Percentiles rank a stretch among this genome's conserved stretches.
These are phyloP conservation scores for Trachythela sp. DNA, from an alignment of 64 coral and sea anemone genomes.

Conservation along the genomic window DNA sequence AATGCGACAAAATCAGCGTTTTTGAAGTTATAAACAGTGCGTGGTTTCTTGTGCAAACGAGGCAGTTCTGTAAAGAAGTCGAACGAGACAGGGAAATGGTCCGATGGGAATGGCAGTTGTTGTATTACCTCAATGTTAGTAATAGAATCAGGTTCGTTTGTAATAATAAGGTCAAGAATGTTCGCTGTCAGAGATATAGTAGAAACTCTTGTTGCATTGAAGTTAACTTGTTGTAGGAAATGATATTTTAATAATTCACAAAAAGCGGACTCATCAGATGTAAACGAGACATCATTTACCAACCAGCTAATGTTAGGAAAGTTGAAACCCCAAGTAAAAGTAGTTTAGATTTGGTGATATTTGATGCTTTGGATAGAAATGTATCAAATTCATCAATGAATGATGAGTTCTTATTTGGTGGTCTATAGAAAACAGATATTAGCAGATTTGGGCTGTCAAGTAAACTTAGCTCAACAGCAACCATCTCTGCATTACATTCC, in stretches of 20 bases:
- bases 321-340: not conserved
- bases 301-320: not conserved
- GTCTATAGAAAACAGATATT: not conserved
- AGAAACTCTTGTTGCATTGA: too few species aligned
- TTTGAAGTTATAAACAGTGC: constrained; percentile 27
- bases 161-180: constrained; percentile 20
- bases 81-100: constrained; percentile 24
- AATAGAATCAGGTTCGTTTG: constrained; percentile 34
- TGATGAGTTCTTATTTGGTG: not conserved
- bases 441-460: not conserved
- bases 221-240: constrained; percentile 30
- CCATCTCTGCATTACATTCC: not conserved
- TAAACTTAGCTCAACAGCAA: not conserved
- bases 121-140: not conserved
- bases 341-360: not conserved
- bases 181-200: not conserved
- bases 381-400: not conserved
- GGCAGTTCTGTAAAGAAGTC: not conserved
- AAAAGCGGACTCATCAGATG: not conserved
- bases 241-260: not conserved
- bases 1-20: constrained; percentile 27
- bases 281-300: not conserved
- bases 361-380: not conserved
- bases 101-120: constrained; percentile 17
- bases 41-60: constrained; percentile 18